Conservation (phyloP, 2,888 invertebrate species). For the Aporophyla nigra region DNA sequence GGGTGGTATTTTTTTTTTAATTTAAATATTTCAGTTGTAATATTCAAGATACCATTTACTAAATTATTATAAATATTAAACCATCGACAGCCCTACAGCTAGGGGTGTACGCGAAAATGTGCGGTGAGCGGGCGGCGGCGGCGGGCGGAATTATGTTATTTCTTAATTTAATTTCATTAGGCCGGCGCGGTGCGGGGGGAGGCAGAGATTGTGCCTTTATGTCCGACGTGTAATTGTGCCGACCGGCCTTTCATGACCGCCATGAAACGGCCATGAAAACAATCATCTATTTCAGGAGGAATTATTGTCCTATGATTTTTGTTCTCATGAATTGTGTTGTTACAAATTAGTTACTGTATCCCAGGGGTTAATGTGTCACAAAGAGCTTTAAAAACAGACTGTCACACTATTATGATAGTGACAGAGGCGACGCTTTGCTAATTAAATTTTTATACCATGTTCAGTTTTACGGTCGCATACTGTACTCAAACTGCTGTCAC, state of each 20-base stretch:
- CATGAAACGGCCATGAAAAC: slow-evolving; percentile 42
- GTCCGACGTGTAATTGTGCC: slow-evolving; percentile 57
- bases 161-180: slow-evolving; percentile 89
- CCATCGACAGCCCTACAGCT: slow-evolving; percentile 59
- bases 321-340: neutral
- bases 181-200: slow-evolving; percentile 70
- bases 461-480: neutral
- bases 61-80: neutral
- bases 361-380: neutral
- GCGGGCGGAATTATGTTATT: slow-evolving; percentile 82
- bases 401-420: neutral
- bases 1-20: neutral
- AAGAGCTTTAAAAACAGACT: neutral
- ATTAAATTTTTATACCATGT: neutral
- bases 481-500: neutral
- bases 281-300: slow-evolving; percentile 17
- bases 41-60: neutral
- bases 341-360: no score
- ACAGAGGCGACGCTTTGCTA: neutral
- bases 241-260: slow-evolving; percentile 47
- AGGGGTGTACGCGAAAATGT: slow-evolving; percentile 66
- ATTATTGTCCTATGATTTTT: slow-evolving; percentile 32
- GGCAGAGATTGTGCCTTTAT: slow-evolving; percentile 78
- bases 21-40: neutral
- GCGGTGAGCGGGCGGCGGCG: slow-evolving; percentile 68